Percentiles rank a stretch among this genome's conserved stretches.
These are phyloP conservation scores for Hepsetus odoe DNA, from an alignment of 2,113 vertebrate genomes.

Conservation along the genomic window DNA sequence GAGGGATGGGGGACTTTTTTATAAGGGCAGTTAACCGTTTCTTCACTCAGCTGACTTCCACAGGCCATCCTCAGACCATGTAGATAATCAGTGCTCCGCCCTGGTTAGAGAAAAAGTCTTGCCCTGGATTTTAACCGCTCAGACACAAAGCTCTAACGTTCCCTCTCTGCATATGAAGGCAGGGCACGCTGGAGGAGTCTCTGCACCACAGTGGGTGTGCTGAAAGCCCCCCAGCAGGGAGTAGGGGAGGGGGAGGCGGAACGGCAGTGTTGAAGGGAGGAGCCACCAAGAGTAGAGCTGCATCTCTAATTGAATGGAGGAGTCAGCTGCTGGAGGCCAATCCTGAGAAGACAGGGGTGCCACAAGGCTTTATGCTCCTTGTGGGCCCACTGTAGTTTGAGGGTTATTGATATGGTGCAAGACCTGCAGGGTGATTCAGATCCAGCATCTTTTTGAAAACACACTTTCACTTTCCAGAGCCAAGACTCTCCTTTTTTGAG, in stretches of 20 bases:
- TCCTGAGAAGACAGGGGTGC: constrained; percentile 81
- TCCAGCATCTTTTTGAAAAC: constrained; percentile 85
- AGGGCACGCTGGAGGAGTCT: constrained; percentile 50
- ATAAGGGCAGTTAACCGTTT: constrained; percentile 33
- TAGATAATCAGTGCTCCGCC: constrained; percentile 43
- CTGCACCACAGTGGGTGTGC: constrained; percentile 44
- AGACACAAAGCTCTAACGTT: constrained; percentile 29
- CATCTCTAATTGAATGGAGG: constrained; percentile 89
- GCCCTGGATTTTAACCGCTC: constrained; percentile 17
- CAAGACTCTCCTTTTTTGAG: constrained; percentile 77
- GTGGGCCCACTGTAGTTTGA: constrained; percentile 80
- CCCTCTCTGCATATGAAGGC: constrained; percentile 44
- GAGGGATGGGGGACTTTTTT: constrained; percentile 41
- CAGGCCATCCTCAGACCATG: constrained; percentile 25
- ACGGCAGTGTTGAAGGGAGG: constrained; percentile 55
- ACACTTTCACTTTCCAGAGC: constrained; percentile 74
- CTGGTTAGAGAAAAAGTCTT: constrained; percentile 20
- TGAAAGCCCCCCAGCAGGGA: constrained; percentile 61
- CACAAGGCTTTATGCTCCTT: constrained; percentile 80
- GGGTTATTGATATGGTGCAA: constrained; percentile 87
- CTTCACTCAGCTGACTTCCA: constrained; percentile 38
- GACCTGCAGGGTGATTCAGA: constrained; percentile 88
- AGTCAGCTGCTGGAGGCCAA: constrained; percentile 85
- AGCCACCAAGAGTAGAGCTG: constrained; percentile 78
- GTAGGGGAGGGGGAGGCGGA: constrained; percentile 68